These are phyloP conservation scores for Camponotus fellah DNA, from an alignment of 2,888 invertebrate genomes.

Conservation along the genomic window DNA sequence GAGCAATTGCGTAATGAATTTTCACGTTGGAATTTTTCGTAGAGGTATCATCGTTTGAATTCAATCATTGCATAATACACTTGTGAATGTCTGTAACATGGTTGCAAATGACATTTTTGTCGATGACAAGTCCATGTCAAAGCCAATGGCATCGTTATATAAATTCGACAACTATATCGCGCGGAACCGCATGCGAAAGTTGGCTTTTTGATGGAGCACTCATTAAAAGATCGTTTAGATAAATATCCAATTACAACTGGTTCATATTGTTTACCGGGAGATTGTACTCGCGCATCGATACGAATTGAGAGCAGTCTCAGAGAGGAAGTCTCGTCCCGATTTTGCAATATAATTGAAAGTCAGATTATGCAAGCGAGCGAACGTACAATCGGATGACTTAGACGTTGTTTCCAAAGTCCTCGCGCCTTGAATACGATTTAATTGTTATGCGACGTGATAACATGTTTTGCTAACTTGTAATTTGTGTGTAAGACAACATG, in stretches of 20 bases:
- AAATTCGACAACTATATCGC: background rate
- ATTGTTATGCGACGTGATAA: constrained; percentile 31
- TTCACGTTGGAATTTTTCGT: constrained; percentile 18
- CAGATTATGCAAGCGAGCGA: constrained; percentile 37
- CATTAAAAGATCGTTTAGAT: constrained; percentile 27
- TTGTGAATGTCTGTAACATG: background rate
- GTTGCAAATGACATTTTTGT: constrained; percentile 19
- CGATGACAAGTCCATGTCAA: background rate
- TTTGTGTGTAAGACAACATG: background rate
- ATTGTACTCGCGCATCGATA: constrained; percentile 30
- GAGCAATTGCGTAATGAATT: constrained; percentile 20
- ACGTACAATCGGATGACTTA: constrained; percentile 27
- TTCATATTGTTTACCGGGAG: constrained; percentile 36
- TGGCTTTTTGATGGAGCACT: background rate
- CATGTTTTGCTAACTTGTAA: constrained; percentile 4
- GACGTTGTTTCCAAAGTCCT: constrained; percentile 20
- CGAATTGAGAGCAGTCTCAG: constrained; percentile 1
- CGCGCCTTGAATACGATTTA: constrained; percentile 7
- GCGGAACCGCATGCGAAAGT: constrained; percentile 6
- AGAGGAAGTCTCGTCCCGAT: constrained; percentile 33
- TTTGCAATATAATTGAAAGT: constrained; percentile 47
- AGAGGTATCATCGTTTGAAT: background rate
- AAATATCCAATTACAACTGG: constrained; percentile 46
- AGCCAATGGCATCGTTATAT: background rate
- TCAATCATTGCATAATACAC: constrained; percentile 10